These are phyloP conservation scores for Hyperopisus bebe DNA, from an alignment of 2,113 vertebrate genomes.

Conservation along the genomic window DNA sequence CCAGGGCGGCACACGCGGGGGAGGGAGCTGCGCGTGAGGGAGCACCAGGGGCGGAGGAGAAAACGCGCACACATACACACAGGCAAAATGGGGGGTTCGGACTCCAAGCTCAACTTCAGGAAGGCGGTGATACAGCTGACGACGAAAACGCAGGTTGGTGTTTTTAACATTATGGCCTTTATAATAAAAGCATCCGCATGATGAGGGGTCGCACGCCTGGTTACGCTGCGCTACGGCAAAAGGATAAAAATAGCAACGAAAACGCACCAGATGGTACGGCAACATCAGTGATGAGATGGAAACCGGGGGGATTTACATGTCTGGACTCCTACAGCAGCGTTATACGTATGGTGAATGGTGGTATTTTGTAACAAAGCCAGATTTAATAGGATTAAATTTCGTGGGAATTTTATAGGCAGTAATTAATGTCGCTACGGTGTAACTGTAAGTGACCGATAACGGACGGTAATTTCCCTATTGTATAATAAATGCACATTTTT, in stretches of 20 bases:
- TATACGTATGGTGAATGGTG: not conserved
- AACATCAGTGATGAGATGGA: slow-evolving; percentile 21
- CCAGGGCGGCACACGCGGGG: slow-evolving; percentile 48
- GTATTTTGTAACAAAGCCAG: not conserved
- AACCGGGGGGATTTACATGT: not conserved
- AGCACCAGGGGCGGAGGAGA: slow-evolving; percentile 49
- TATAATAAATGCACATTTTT: not conserved
- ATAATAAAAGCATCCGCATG: not conserved
- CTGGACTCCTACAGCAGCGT: not conserved
- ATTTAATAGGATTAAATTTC: not conserved
- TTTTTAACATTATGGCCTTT: not conserved
- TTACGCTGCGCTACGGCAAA: slow-evolving; percentile 14
- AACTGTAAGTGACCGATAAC: not conserved
- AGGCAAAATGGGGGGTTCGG: slow-evolving; percentile 80
- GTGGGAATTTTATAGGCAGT: not conserved
- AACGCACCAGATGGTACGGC: slow-evolving; percentile 19
- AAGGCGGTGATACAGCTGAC: slow-evolving; percentile 98
- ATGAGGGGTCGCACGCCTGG: not conserved
- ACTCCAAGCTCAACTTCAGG: slow-evolving; percentile 95
- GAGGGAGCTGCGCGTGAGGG: slow-evolving; percentile 40
- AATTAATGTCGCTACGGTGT: not conserved
- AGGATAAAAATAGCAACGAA: slow-evolving; percentile 17
- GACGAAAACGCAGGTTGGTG: slow-evolving; percentile 87
- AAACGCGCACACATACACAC: not conserved
- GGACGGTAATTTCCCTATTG: not conserved